phyloP scores from a whole-genome alignment of 2,888 invertebrate species.

The Eupithecia centaureata region DNA sequence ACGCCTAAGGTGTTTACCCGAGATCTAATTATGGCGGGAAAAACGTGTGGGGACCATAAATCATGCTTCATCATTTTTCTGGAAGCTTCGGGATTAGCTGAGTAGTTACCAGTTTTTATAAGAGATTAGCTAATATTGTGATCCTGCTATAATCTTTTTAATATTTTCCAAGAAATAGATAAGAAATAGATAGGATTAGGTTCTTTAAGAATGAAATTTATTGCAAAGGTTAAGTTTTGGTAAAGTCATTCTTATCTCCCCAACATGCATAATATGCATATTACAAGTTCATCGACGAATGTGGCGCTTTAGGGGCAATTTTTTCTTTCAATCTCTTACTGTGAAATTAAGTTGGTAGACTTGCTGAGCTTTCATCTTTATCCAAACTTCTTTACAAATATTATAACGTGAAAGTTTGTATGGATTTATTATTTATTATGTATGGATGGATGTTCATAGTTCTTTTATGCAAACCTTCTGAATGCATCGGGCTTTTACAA shows the following conservation, averaged over 20 bases:
- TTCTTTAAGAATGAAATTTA: no score
- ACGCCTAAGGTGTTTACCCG: conserved; percentile 60
- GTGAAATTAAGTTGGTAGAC: background rate
- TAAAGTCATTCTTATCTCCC: no score
- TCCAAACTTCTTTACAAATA: no score
- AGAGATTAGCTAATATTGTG: background rate
- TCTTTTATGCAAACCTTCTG: no score
- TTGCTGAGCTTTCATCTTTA: background rate
- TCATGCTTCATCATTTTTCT: conserved; percentile 67
- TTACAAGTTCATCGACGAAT: background rate
- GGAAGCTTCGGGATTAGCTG: conserved; percentile 44
- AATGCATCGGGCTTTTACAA: no score
- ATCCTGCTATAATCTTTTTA: background rate
- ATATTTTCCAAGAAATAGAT: no score
- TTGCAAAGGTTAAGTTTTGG: no score
- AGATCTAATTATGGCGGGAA: conserved; percentile 60
- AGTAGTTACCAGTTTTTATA: conserved; percentile 15
- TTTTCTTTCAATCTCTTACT: background rate
- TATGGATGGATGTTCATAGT: no score
- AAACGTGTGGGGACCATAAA: conserved; percentile 61
- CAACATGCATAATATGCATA: no score
- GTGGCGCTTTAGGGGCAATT: background rate
- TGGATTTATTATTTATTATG: no score
- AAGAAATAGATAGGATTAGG: no score
- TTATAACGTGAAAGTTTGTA: no score